Evolutionary conservation across 2,888 invertebrate species (phyloP).

Genomic region (Alloplasta piceator): DNA sequence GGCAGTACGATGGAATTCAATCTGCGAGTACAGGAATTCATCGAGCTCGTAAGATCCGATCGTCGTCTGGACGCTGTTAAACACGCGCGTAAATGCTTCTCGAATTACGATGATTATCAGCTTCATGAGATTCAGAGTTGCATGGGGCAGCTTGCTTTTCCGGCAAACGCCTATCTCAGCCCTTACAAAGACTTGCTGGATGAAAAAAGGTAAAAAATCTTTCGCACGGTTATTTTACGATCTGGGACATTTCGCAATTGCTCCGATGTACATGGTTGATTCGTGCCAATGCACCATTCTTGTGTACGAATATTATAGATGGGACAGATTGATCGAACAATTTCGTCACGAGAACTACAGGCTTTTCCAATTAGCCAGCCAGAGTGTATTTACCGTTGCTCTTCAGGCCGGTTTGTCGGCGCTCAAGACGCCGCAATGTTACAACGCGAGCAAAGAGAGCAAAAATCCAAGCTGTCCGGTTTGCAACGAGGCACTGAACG

Average conservation of each 20-base stretch:
- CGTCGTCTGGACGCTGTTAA: slow-evolving; percentile 95
- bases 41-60: slow-evolving; percentile 95
- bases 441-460: slow-evolving; percentile 86
- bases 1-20: slow-evolving; percentile 98
- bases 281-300: background rate
- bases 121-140: slow-evolving; percentile 94
- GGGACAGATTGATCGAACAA: slow-evolving; percentile 93
- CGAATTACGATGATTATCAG: slow-evolving; percentile 93
- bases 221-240: background rate
- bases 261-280: background rate
- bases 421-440: slow-evolving; percentile 91
- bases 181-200: slow-evolving; percentile 89
- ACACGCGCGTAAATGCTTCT: slow-evolving; percentile 97
- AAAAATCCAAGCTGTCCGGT: slow-evolving; percentile 96
- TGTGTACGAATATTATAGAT: slow-evolving; percentile 83
- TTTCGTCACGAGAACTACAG: slow-evolving; percentile 97
- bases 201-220: slow-evolving; percentile 83
- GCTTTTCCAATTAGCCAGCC: slow-evolving; percentile 95
- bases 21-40: slow-evolving; percentile 96
- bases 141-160: slow-evolving; percentile 98
- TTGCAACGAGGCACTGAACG: slow-evolving; percentile 94
- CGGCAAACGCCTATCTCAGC: slow-evolving; percentile 88
- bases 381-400: slow-evolving; percentile 95
- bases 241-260: background rate
- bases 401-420: slow-evolving; percentile 97